Evolutionary conservation across 2,888 invertebrate species (phyloP), one percentile per base, ranked within the genome.

Genomic region (Lasioglossum pauxillum): DNA sequence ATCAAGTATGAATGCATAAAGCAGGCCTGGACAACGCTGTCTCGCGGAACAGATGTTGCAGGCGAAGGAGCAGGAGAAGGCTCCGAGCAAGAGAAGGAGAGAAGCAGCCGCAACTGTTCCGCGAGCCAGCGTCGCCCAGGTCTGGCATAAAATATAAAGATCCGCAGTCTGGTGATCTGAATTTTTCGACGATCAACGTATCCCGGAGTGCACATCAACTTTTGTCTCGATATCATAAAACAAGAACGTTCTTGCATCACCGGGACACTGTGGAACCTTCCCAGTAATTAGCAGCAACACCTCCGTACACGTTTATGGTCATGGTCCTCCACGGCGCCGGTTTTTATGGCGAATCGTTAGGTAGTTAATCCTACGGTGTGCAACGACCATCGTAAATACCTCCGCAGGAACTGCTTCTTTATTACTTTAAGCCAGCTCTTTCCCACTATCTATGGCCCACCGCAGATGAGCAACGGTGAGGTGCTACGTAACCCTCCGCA

Each of bases 281-380:
- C 1, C 23, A 10, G 44, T 38, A 69, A 84, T 78, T 72, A 78
- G 7, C 31, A 75, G n/a, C 80, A 57, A 77, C 78, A 78, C 75
- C 78, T 75, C 16, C 14, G 23, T 14, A 38, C 23, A 35, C 35
- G 19, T 8, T 8, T 5, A 53, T 35, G 16, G 53, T 60, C 75
- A 80, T 73, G 44, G 23, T 27, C 71, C 75, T 35, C 14, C 16
- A 27, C 49, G 82, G 83, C 84, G 81, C 83, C 83, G 74, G 74
- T 79, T 81, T 88, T 88, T 87, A 88, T 83, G 77, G 41, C 2
- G 85, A 78, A 57, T 77, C 41, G 67, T 67, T 78, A 79, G 83
- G 82, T 84, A 87, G 35, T 14, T 80, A 75, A 80, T 67, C 78
- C 78, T 5, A 5, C 35, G 53, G n/a, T 64, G 69, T 2, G 44